phyloP scores from a whole-genome alignment of 92 coral and sea anemone genomes.

The Palythoa heliodiscus region DNA sequence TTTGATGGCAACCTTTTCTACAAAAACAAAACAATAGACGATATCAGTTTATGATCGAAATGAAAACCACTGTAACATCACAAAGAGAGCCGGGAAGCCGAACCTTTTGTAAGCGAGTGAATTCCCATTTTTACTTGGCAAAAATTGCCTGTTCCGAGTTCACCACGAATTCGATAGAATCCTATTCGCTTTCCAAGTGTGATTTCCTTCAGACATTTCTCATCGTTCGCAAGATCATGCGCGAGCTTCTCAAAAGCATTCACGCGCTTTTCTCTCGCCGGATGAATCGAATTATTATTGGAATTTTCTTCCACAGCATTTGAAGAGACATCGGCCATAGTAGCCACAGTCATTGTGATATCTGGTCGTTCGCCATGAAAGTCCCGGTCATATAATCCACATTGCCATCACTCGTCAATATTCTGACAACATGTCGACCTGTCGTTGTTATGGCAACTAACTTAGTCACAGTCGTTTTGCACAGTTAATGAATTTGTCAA shows the following conservation, averaged over 20 bases:
- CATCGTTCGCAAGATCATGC: conserved; percentile 84
- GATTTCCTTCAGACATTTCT: conserved; percentile 83
- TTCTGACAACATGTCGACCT: conserved; percentile 50
- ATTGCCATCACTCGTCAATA: conserved; percentile 48
- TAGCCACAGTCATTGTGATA: conserved; percentile 82
- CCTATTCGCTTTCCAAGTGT: conserved; percentile 98
- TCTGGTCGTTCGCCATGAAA: conserved; percentile 42
- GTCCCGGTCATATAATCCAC: conserved; percentile 37
- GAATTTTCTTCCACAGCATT: conserved; percentile 57
- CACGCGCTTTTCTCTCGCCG: conserved; percentile 66
- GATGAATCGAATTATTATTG: conserved; percentile 58
- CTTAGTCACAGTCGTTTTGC: neutral
- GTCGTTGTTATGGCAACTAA: conserved; percentile 38
- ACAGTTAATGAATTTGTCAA: conserved; percentile 23
- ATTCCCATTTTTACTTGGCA: conserved; percentile 99
- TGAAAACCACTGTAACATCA: neutral
- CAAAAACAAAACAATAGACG: conserved; percentile 35
- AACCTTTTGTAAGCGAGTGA: conserved; percentile 94
- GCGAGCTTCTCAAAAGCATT: conserved; percentile 86
- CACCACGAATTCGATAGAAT: conserved; percentile 97
- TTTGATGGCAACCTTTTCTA: conserved; percentile 98
- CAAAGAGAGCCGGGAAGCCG: neutral
- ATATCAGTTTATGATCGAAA: neutral
- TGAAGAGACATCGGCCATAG: conserved; percentile 82
- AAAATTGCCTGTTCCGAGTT: conserved; percentile 96